Evolutionary conservation across 2,888 invertebrate genomes (phyloP).

Genomic region (Drosophila lacicola): DNA sequence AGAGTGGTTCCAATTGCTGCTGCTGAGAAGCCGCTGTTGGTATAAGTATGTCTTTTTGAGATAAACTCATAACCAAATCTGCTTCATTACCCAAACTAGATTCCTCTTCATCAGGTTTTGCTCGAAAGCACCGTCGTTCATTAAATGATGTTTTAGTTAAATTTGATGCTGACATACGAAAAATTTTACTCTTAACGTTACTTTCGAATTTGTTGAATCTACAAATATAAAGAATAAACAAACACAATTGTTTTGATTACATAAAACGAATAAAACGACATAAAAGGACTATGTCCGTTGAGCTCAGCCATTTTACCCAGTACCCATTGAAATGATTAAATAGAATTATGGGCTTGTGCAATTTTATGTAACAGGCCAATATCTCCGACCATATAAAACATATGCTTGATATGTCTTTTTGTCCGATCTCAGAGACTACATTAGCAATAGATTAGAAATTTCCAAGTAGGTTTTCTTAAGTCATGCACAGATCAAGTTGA

Average conservation of each 20-base stretch:
- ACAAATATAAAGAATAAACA: constrained; percentile 31
- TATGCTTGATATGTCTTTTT: no score
- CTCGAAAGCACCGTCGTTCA: constrained; percentile 55
- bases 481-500: no score
- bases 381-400: no score
- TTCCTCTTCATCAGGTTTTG: constrained; percentile 87
- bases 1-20: constrained; percentile 86
- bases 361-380: no score
- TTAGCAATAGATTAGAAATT: no score
- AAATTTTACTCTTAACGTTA: constrained; percentile 28
- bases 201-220: constrained; percentile 39
- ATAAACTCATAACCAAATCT: constrained; percentile 93
- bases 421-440: no score
- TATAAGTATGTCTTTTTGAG: constrained; percentile 86
- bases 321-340: no score
- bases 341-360: no score
- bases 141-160: constrained; percentile 72
- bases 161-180: constrained; percentile 85
- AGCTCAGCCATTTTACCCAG: no score
- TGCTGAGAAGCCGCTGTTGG: constrained; percentile 87
- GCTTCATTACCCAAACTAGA: constrained; percentile 90
- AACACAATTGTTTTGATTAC: not conserved
- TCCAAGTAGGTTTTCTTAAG: no score
- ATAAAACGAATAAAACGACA: not conserved
- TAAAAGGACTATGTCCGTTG: no score